Evolutionary conservation across 2,797 vertebrate species (phyloP).

Genomic region (Gymnoscopelus microlampas): DNA sequence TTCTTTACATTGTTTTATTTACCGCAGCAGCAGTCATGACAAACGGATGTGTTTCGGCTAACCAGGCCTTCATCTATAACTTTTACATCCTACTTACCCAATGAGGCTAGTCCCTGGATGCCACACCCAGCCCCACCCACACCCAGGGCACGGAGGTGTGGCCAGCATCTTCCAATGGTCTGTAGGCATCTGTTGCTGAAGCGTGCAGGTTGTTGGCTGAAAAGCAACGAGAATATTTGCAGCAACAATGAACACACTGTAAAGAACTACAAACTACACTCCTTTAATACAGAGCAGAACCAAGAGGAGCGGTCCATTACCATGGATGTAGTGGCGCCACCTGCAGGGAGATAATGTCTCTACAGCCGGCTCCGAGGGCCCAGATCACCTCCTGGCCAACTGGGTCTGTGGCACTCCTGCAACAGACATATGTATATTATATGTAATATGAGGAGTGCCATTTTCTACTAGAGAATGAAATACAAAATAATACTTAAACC

Average conservation of each 20-base stretch:
- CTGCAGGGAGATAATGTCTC: conserved; percentile 98
- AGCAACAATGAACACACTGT: background rate
- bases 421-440: background rate
- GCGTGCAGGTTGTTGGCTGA: conserved; percentile 94
- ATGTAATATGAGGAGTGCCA: too few species aligned
- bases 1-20: too few species aligned
- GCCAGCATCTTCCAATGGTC: conserved; percentile 98
- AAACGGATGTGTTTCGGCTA: too few species aligned
- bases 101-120: conserved; percentile 93
- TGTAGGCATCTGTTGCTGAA: conserved; percentile 98
- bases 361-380: conserved; percentile 96
- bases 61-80: background rate
- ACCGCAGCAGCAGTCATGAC: too few species aligned
- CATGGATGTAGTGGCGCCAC: conserved; percentile 97
- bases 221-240: conserved; percentile 10
- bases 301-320: conserved; percentile 75
- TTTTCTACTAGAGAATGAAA: too few species aligned
- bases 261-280: too few species aligned
- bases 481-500: too few species aligned
- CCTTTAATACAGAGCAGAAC: background rate
- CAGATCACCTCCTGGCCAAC: conserved; percentile 98
- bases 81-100: conserved; percentile 82
- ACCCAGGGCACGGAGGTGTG: conserved; percentile 94
- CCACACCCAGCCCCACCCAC: conserved; percentile 97
- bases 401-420: conserved; percentile 95